Evolutionary conservation across 2,797 vertebrate species (phyloP).

Genomic region (Sebastiscus tertius): DNA sequence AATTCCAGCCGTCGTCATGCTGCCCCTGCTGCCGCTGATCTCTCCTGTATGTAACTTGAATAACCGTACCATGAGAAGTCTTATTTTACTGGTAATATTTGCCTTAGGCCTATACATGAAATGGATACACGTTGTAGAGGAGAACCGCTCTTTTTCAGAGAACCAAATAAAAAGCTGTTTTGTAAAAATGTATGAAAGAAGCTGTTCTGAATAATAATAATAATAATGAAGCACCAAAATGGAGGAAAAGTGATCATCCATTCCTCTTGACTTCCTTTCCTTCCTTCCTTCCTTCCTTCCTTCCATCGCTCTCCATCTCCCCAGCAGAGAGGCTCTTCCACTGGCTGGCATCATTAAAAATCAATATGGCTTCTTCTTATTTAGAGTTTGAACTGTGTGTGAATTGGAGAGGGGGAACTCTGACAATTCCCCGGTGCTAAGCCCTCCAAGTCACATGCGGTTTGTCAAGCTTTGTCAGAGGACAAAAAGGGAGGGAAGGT

Average conservation of each 20-base stretch:
- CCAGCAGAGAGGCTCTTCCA: conserved; percentile 46
- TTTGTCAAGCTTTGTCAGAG: conserved; percentile 98
- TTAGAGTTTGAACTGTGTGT: conserved; percentile 83
- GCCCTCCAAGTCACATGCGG: conserved; percentile 93
- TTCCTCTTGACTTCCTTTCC: neutral
- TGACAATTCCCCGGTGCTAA: conserved; percentile 89
- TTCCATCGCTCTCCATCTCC: neutral
- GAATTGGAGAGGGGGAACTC: conserved; percentile 57
- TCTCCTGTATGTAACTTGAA: neutral
- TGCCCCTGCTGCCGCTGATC: neutral
- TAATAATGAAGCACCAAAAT: neutral
- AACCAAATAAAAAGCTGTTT: neutral
- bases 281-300: neutral
- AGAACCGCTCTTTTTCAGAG: neutral
- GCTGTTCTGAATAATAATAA: neutral
- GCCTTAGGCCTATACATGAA: neutral
- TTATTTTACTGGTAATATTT: neutral
- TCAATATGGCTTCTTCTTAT: conserved; percentile 83
- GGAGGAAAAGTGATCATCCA: neutral
- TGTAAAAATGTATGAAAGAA: neutral
- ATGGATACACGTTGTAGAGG: neutral
- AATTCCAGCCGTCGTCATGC: neutral
- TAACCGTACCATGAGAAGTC: neutral
- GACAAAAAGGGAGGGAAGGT: conserved; percentile 82
- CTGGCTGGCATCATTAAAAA: conserved; percentile 77